Conservation (phyloP, 2,888 invertebrate genomes). For the Zele albiditarsus region DNA sequence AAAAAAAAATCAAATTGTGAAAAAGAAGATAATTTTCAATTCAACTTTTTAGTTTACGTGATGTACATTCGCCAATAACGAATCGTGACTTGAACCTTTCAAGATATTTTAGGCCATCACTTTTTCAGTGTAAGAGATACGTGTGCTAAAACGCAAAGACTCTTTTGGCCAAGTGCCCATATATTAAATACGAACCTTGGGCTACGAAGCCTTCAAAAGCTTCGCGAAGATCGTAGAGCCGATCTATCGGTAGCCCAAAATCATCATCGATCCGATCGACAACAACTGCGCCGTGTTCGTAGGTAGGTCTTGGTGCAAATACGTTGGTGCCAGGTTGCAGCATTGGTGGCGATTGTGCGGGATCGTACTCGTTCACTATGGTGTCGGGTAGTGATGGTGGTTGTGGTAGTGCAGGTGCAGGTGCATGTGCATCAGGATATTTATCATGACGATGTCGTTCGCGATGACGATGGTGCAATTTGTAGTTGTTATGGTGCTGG, state of each 20-base stretch:
- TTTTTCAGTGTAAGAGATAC: too few species aligned
- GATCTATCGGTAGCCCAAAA: slow-evolving; percentile 74
- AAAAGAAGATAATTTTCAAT: too few species aligned
- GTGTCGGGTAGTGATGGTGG: slow-evolving; percentile 65
- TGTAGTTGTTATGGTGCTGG: slow-evolving; percentile 62
- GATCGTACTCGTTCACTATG: slow-evolving; percentile 65
- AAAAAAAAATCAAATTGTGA: too few species aligned
- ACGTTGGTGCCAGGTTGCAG: slow-evolving; percentile 61
- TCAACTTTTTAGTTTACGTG: too few species aligned
- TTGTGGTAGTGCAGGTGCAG: slow-evolving; percentile 62
- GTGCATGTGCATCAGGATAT: slow-evolving; percentile 50
- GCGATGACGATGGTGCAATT: slow-evolving; percentile 54
- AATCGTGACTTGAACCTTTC: too few species aligned
- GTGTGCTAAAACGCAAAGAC: neutral
- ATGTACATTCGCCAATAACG: too few species aligned
- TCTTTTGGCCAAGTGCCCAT: neutral
- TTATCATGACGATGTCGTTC: slow-evolving; percentile 49
- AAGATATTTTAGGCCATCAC: too few species aligned
- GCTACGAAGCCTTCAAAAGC: slow-evolving; percentile 79
- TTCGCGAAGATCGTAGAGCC: slow-evolving; percentile 78
- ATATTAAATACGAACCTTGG: slow-evolving; percentile 75
- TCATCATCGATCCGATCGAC: slow-evolving; percentile 76
- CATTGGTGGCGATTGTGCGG: slow-evolving; percentile 53
- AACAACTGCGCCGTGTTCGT: slow-evolving; percentile 71
- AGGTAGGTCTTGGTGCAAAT: slow-evolving; percentile 70